These are phyloP conservation scores for Tachina grossa DNA, from an alignment of 2,888 invertebrate species.

Conservation along the genomic window DNA sequence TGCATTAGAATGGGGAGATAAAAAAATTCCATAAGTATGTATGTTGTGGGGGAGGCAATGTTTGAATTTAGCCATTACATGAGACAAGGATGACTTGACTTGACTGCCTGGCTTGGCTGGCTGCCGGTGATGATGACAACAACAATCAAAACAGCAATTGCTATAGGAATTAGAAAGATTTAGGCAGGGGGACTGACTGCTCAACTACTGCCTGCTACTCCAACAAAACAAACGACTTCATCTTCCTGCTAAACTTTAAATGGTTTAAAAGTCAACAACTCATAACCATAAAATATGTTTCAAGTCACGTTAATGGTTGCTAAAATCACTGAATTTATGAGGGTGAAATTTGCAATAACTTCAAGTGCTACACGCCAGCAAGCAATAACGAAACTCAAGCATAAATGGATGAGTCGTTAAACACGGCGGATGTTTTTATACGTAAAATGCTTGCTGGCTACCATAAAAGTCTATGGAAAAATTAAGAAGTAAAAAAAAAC, in stretches of 20 bases:
- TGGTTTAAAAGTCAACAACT: conserved; percentile 71
- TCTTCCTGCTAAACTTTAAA: conserved; percentile 38
- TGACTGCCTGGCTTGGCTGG: not conserved
- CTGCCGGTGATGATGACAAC: conserved; percentile 43
- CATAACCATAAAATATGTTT: conserved; percentile 78
- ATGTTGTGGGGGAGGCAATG: conserved; percentile 47
- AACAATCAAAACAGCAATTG: conserved; percentile 70
- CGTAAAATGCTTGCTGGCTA: conserved; percentile 64
- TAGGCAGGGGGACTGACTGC: conserved; percentile 43
- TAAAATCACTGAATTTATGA: conserved; percentile 53
- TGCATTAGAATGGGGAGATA: conserved; percentile 39
- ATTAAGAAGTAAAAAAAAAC: not conserved
- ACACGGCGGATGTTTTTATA: conserved; percentile 71
- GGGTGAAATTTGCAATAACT: conserved; percentile 67
- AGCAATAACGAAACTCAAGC: conserved; percentile 31
- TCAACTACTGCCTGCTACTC: conserved; percentile 22
- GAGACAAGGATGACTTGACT: not conserved
- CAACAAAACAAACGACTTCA: conserved; percentile 28
- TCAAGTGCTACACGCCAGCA: conserved; percentile 44
- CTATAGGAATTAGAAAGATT: conserved; percentile 49
- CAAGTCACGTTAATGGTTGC: conserved; percentile 70
- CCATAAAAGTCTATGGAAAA: conserved; percentile 12
- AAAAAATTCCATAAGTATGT: conserved; percentile 21
- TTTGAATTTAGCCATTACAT: conserved; percentile 59
- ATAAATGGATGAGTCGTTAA: conserved; percentile 70